Base-by-base conservation (phyloP, 2,888 invertebrate genomes). In the Caenorhabditis imperialis region DNA sequence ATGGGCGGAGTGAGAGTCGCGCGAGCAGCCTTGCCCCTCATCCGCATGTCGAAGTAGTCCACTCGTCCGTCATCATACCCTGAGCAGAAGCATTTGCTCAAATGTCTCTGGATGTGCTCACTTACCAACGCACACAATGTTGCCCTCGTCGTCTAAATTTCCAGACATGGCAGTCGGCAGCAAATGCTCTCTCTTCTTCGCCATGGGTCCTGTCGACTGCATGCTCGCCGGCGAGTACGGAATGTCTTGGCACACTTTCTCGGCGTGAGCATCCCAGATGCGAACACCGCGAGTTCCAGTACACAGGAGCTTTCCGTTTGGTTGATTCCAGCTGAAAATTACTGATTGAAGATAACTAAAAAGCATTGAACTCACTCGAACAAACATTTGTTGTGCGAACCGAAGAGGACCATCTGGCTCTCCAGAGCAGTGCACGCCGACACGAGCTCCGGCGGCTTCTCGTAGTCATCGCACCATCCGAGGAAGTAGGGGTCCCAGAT, bases 251-350 rank as follows among this genome's bases (percentile, higher is more conserved):
- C 75, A 54, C n/a, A 55, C 61, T 40, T 79, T 79, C 62, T 87
- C 86, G n/a, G 77, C 71, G 45, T 83, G 81, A 8, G 80, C 85
- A 65, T 87, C 86, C 86, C 86, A 86, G 10, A 87, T 67, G 0
- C 86, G 81, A 22, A 83, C 72, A 54, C 70, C 58, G 45, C 71
- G 61, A 6, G 81, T 79, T 30, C 86, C 86, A 0, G 81, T 77
- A 48, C 82, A 82, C 5, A 84, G 48, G 0, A 86, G 63, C 8
- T 73, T 74, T 12, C 86, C 86, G 30, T 70, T 73, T 33, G 61
- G 55, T 65, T 86, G 86, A 47, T 81, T 78, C 86, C 86, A 86
- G 27, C 86, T 86, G 67, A 40, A 84, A 57, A 35, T 5, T 40
- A 18, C n/a, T n/a, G n/a, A n/a, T n/a, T n/a, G n/a, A n/a, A n/a